Base-by-base conservation (phyloP, 1,140 invertebrate genomes). In the Pomacea maculata region DNA sequence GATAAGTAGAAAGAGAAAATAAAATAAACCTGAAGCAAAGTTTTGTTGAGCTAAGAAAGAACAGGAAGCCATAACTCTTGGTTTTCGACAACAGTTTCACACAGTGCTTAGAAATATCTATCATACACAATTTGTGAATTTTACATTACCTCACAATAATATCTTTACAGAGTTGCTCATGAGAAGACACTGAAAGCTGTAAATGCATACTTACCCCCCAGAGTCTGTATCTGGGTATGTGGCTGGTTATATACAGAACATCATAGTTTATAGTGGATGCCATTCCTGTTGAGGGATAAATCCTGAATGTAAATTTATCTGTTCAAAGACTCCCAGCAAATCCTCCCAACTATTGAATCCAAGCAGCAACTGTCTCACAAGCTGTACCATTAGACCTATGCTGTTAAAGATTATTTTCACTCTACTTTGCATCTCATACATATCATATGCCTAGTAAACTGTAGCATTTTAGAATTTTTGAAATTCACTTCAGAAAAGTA, bases 141-240 rank as follows among this genome's bases (percentile, higher is more conserved):
- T 29, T 72, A 34, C 25, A 25, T 3, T 67, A 19, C 4, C 64
- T 67, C 4, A 67, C 64, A 67, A 19, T 25, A 34, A 0, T 45
- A 45, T 25, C 25, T 25, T 25, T 25, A 6, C 34, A n/a, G 21
- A 63, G 21, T 10, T 29, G 34, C 11, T 29, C 19, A 61, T 29
- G 61, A 7, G 75, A 9, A 76, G 34, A 73, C 34, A 73, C 9
- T 10, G 8, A 54, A 21, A 17, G 19, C 17, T 45, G 2, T 2
- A 45, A 45, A 45, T 6, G 14, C 52, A 71, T 67, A 84, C 85
- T 85, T 83, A 88, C 86, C 11, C 82, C 73, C 87, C 86, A 88
- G 0, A 80, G 63, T 45, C 74, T 25, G 61, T 78, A 79, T 67
- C 83, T 74, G 0, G 87, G 84, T 45, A 88, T 84, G 65, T 86